These are phyloP conservation scores for Drosophila gaucha DNA, from an alignment of 2,888 invertebrate genomes.

Conservation along the genomic window DNA sequence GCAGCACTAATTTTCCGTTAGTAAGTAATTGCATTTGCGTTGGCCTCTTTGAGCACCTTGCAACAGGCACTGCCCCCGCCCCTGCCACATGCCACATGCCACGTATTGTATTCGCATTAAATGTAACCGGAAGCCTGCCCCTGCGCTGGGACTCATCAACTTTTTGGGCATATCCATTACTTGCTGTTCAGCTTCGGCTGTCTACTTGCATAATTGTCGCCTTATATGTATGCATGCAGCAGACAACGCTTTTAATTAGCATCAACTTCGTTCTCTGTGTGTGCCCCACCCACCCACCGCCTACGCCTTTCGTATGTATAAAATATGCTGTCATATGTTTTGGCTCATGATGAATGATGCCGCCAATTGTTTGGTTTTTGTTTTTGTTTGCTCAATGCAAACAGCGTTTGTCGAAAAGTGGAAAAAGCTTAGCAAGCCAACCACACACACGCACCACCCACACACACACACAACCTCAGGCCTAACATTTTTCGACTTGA, in stretches of 20 bases:
- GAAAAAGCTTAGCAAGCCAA: constrained; percentile 39
- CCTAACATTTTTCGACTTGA: constrained; percentile 71
- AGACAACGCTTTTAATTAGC: constrained; percentile 72
- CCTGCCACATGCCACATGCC: constrained; percentile 2
- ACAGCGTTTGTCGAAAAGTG: constrained; percentile 59
- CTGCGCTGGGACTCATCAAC: constrained; percentile 16
- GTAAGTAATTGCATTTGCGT: constrained; percentile 76
- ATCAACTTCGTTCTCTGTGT: constrained; percentile 67
- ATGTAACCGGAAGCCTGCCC: constrained; percentile 48
- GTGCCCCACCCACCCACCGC: constrained; percentile 17
- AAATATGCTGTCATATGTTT: constrained; percentile 75
- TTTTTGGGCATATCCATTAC: constrained; percentile 49
- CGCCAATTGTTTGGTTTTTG: constrained; percentile 63
- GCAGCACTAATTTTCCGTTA: constrained; percentile 74
- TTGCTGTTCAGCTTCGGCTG: constrained; percentile 12
- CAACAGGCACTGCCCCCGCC: background rate
- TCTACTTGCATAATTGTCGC: constrained; percentile 5
- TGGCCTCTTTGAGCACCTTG: constrained; percentile 38
- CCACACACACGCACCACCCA: background rate
- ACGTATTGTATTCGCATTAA: constrained; percentile 41
- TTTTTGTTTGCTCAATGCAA: constrained; percentile 61
- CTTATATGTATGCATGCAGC: constrained; percentile 35
- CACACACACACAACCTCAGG: background rate
- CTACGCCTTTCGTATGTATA: constrained; percentile 8
- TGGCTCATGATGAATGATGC: constrained; percentile 69